A percentile compares a stretch with the other conserved stretches of the same genome.
Conservation (phyloP, 1,140 invertebrate species). For the Conus ventricosus region DNA sequence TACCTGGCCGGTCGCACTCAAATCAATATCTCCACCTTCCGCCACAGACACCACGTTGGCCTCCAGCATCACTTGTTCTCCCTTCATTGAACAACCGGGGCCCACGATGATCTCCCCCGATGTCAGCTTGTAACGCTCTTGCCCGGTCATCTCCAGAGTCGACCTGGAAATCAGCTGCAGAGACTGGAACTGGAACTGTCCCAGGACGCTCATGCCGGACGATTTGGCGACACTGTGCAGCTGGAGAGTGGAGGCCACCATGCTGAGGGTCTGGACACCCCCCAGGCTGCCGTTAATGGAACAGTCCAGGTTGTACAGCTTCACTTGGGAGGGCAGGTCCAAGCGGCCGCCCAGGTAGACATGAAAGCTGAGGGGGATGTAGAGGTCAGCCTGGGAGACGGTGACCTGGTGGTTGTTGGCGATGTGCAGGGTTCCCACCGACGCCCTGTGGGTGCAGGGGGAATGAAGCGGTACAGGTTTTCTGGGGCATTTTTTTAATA, state of each 20-base stretch:
- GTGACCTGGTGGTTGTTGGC: constrained; percentile 53
- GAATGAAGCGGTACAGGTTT: too few species aligned
- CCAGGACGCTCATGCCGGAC: constrained; percentile 1
- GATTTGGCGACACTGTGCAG: constrained; percentile 43
- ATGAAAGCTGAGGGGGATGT: constrained; percentile 54
- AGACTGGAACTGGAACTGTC: constrained; percentile 40
- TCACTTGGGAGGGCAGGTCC: constrained; percentile 53
- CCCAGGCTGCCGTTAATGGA: constrained; percentile 55
- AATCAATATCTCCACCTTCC: constrained; percentile 52
- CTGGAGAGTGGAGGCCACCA: constrained; percentile 46
- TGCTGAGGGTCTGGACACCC: constrained; percentile 51
- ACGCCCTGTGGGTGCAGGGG: neutral
- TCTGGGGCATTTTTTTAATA: too few species aligned
- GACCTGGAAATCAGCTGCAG: constrained; percentile 46
- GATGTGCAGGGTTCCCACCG: constrained; percentile 59
- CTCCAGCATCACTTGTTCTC: constrained; percentile 34
- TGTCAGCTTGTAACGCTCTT: constrained; percentile 38
- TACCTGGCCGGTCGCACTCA: constrained; percentile 37
- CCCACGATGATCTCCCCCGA: constrained; percentile 44
- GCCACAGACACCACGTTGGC: constrained; percentile 41
- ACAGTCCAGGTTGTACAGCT: constrained; percentile 52
- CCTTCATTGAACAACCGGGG: constrained; percentile 45
- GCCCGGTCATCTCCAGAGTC: constrained; percentile 43
- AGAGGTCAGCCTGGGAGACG: constrained; percentile 48
- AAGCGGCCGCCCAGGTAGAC: constrained; percentile 55